Conservation (phyloP, 2,797 vertebrate genomes). For the Dermochelys coriacea region DNA sequence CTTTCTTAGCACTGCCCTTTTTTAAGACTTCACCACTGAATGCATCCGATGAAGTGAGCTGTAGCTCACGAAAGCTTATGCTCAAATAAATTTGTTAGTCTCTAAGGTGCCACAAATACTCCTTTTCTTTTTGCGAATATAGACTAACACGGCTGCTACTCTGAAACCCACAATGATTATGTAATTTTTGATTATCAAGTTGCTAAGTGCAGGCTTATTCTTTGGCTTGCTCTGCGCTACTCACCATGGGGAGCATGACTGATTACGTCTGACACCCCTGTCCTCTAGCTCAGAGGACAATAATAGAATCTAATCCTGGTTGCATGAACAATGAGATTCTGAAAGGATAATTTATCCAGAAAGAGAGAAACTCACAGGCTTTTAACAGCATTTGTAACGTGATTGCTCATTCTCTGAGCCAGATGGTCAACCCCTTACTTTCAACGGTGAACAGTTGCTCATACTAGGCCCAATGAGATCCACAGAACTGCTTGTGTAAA, state of each 20-base stretch:
- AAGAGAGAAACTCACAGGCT: neutral
- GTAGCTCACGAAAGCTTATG: too few relatives aligned
- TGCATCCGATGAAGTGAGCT: too few relatives aligned
- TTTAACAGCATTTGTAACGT: neutral
- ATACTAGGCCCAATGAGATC: neutral
- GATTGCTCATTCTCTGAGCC: neutral
- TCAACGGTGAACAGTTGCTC: neutral
- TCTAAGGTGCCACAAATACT: too few relatives aligned
- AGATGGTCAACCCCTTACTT: conserved; percentile 25
- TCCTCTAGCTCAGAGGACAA: neutral
- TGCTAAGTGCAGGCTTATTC: neutral
- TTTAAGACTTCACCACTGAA: neutral
- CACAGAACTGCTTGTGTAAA: neutral
- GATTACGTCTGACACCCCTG: neutral
- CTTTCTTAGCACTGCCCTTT: neutral
- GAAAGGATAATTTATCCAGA: neutral
- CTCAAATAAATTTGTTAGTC: too few relatives aligned
- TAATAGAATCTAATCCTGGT: neutral
- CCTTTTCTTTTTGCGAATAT: too few relatives aligned
- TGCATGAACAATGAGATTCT: neutral
- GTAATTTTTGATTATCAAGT: neutral
- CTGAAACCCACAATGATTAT: too few relatives aligned
- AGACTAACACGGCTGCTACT: too few relatives aligned
- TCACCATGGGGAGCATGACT: neutral
- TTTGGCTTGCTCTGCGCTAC: neutral